Conservation (phyloP, 2,113 vertebrate genomes). For the Apistogramma diplotaenia region DNA sequence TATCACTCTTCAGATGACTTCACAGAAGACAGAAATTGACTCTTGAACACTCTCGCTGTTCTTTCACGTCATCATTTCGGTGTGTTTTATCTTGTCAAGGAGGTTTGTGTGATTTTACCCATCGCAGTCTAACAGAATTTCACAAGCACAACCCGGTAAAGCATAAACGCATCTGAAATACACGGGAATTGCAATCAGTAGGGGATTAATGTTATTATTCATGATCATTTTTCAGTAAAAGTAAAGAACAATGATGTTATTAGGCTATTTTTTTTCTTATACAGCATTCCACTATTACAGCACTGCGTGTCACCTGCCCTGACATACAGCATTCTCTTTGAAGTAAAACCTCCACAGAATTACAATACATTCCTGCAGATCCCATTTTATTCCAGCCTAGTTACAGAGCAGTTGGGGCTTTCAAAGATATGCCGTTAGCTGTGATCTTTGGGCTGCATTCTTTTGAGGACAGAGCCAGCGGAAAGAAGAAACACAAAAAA, state of each 20-base stretch:
- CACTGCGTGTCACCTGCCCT: neutral
- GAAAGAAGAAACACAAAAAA: conserved; percentile 40
- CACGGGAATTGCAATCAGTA: neutral
- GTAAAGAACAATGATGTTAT: neutral
- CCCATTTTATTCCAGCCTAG: conserved; percentile 2
- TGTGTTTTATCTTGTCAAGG: neutral
- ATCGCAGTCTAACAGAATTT: neutral
- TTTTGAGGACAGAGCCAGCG: conserved; percentile 21
- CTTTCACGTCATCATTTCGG: neutral
- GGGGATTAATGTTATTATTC: neutral
- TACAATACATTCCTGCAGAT: conserved; percentile 5
- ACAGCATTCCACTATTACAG: neutral
- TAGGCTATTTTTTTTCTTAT: neutral
- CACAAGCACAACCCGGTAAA: neutral
- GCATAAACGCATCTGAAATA: neutral
- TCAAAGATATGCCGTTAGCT: conserved; percentile 24
- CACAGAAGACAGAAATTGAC: conserved; percentile 22
- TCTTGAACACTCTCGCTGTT: conserved; percentile 18
- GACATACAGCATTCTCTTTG: neutral
- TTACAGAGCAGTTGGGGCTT: conserved; percentile 13
- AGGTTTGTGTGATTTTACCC: neutral
- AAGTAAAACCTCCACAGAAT: neutral
- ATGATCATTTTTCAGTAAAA: neutral
- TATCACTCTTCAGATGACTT: conserved; percentile 37
- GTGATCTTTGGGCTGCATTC: conserved; percentile 14